Conservation (phyloP, 1,140 invertebrate species). For the Drosophila subobscura region DNA sequence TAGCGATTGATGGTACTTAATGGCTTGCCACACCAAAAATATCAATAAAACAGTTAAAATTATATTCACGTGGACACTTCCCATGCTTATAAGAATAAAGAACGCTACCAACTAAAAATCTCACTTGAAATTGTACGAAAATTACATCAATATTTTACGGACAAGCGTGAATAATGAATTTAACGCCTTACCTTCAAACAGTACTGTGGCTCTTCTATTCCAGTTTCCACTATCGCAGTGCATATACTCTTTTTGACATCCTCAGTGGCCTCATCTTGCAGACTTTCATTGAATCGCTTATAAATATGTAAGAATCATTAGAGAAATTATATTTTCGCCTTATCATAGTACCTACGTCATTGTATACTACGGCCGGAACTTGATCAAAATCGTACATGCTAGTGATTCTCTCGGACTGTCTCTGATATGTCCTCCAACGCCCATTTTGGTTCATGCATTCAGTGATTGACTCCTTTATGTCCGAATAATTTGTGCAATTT, state of each 20-base stretch:
- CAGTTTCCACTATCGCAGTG: constrained; percentile 1
- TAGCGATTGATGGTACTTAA: not conserved
- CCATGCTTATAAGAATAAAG: constrained; percentile 4
- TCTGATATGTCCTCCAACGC: not conserved
- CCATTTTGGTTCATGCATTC: not conserved
- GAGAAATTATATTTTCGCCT: not conserved
- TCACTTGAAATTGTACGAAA: not conserved
- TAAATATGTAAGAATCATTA: not conserved
- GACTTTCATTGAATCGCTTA: constrained; percentile 12
- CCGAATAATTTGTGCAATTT: not conserved
- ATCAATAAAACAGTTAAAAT: constrained; percentile 4
- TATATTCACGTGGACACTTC: not conserved
- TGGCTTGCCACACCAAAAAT: not conserved
- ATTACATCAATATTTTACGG: not conserved
- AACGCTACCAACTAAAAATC: constrained; percentile 2
- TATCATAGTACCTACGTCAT: constrained; percentile 9
- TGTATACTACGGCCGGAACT: constrained; percentile 27
- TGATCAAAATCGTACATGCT: constrained; percentile 6
- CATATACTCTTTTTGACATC: not conserved
- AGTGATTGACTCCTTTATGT: too few species aligned
- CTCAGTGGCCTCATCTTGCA: constrained; percentile 1
- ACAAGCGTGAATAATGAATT: constrained; percentile 1
- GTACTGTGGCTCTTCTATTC: not conserved
- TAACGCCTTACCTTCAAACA: not conserved
- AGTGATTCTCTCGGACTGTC: constrained; percentile 1